A percentile compares a stretch with the other conserved stretches of the same genome.
Conservation (phyloP, 2,113 vertebrate genomes). For the Eulemur macaco region DNA sequence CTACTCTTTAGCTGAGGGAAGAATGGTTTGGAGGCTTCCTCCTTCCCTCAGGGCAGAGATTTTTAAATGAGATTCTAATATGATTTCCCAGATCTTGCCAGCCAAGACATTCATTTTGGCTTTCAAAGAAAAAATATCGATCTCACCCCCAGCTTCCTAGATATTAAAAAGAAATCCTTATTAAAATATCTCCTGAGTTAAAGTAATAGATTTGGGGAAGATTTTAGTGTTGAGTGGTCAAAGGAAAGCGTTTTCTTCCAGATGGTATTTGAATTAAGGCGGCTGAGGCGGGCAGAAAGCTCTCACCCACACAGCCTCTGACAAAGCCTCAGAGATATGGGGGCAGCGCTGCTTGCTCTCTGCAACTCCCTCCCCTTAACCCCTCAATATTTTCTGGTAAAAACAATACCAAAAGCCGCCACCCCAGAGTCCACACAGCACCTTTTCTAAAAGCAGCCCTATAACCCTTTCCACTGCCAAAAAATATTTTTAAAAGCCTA, state of each 20-base stretch:
- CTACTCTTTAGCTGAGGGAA: background rate
- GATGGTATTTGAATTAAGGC: constrained; percentile 86
- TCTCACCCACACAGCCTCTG: constrained; percentile 94
- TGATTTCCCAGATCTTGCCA: constrained; percentile 48
- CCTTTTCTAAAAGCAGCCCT: constrained; percentile 76
- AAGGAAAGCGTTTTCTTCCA: constrained; percentile 84
- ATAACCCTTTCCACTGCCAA: constrained; percentile 60
- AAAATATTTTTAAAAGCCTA: constrained; percentile 80
- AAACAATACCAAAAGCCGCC: constrained; percentile 29
- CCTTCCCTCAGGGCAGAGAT: constrained; percentile 33
- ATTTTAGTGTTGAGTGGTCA: constrained; percentile 72
- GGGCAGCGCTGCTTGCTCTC: constrained; percentile 11
- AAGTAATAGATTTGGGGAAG: constrained; percentile 79
- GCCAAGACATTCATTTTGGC: constrained; percentile 59
- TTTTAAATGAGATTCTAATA: constrained; percentile 61
- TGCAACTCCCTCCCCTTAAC: constrained; percentile 46
- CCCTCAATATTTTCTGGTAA: constrained; percentile 74
- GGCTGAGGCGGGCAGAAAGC: constrained; percentile 85
- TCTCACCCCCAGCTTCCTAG: constrained; percentile 26
- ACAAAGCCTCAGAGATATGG: constrained; percentile 86
- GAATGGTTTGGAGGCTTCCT: constrained; percentile 21
- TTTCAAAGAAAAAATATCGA: constrained; percentile 61
- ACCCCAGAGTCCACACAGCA: constrained; percentile 62
- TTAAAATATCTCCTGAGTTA: constrained; percentile 67
- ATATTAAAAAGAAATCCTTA: constrained; percentile 64